Base-by-base conservation (phyloP, 2,113 vertebrate genomes). In the Oxyruncus cristatus region DNA sequence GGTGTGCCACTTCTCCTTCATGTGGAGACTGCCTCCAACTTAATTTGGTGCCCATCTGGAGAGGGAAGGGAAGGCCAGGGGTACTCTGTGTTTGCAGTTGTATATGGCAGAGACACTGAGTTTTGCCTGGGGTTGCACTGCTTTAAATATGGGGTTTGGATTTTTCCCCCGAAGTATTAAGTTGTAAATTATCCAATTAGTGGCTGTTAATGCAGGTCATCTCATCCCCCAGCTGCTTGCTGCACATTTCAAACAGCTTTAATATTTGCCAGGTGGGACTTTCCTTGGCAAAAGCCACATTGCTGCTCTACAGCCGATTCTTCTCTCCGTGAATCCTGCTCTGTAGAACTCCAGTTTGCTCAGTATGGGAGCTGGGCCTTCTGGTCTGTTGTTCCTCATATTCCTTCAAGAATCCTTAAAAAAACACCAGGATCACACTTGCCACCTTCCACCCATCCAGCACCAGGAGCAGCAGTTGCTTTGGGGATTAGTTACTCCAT, bases 261-360 rank as follows among this genome's bases (percentile, higher is more conserved):
- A 33, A 4, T 14, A 13, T 33, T 62, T 56, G 24, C 42, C 65
- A 42, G 61, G 41, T 41, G 47, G 50, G 41, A 37, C 14, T 85
- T 11, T 9, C n/a, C 12, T 70, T 2, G 1, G 22, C 35, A 71
- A 86, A 56, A 81, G n/a, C 65, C 37, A 14, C 0, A 0, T 2
- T 8, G 66, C 44, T 35, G 47, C 20, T 79, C 52, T 19, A 39
- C 58, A 79, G 49, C 44, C 50, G 2, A 32, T n/a, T 52, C 35
- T 58, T 55, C 14, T 21, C 63, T 35, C 72, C 2, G 0, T 76
- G 77, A 39, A 11, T 72, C 22, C 44, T 2, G 2, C 3, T 66
- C 44, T 63, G 14, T 8, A 46, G 61, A 22, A 68, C 32, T 30
- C 41, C 6, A 37, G 8, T 33, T 92, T 35, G 30, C 13, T 94